Evolutionary conservation across 2,113 vertebrate genomes (phyloP).

Genomic region (Hippocampus abdominalis): DNA sequence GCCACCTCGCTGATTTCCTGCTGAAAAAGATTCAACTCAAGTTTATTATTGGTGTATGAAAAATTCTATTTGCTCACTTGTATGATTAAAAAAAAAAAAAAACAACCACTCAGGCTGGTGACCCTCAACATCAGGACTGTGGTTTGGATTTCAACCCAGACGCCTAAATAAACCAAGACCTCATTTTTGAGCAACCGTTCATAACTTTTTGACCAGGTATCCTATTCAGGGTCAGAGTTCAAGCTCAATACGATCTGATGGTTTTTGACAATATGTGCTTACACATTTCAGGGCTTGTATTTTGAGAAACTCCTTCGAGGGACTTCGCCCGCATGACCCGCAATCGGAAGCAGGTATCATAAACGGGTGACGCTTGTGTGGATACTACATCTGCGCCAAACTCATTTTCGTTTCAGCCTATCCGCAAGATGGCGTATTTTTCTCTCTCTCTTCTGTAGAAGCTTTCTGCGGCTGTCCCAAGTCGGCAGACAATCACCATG

Average conservation of each 20-base stretch:
- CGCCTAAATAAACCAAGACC: no score
- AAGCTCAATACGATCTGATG: no score
- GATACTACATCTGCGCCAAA: background rate
- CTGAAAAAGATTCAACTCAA: slow-evolving; percentile 40
- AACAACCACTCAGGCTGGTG: no score
- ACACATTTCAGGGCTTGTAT: no score
- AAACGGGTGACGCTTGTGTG: background rate
- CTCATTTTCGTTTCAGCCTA: background rate
- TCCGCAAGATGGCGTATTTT: background rate
- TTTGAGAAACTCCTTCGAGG: no score
- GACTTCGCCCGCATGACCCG: no score
- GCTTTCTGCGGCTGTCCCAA: slow-evolving; percentile 33
- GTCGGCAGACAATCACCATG: slow-evolving; percentile 44
- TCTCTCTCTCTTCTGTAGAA: slow-evolving; percentile 22
- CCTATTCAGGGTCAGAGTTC: no score
- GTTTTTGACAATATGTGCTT: no score
- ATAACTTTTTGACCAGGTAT: no score
- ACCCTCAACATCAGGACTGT: background rate
- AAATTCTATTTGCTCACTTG: background rate
- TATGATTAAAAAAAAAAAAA: background rate
- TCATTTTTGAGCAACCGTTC: no score
- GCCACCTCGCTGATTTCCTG: slow-evolving; percentile 67
- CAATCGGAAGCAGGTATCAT: no score
- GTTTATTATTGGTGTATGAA: background rate
- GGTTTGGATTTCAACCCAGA: no score